Conservation (phyloP, 2,888 invertebrate genomes). For the Dysmachus trigonus region DNA sequence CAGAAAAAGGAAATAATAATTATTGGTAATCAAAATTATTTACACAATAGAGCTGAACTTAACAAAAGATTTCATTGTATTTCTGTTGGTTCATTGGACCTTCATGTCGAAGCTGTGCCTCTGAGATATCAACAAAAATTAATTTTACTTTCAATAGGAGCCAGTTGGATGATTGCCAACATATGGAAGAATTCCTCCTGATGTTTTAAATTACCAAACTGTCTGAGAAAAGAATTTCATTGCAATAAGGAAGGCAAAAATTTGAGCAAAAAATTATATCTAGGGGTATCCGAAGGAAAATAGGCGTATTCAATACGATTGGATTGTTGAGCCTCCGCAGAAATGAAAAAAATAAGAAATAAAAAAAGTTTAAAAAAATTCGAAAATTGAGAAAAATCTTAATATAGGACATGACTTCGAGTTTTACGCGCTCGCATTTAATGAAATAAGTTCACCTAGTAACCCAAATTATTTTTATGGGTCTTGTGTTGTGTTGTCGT, state of each 20-base stretch:
- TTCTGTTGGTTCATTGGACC: neutral
- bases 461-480: constrained; percentile 16
- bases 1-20: neutral
- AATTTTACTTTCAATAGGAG: neutral
- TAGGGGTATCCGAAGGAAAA: neutral
- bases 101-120: neutral
- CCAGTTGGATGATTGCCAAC: neutral
- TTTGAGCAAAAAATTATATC: neutral
- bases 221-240: neutral
- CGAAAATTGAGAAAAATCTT: neutral
- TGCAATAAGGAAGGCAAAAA: neutral
- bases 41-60: neutral
- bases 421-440: neutral
- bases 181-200: neutral
- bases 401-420: neutral
- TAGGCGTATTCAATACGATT: neutral
- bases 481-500: constrained; percentile 7
- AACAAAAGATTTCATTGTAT: neutral
- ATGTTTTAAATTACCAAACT: neutral
- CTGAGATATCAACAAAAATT: neutral
- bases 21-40: neutral
- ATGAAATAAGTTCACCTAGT: constrained; percentile 4
- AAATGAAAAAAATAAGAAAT: neutral
- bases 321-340: neutral
- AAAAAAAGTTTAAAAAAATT: neutral